Evolutionary conservation across 1,140 invertebrate genomes (phyloP).

Genomic region (Tetramorium alpestre): DNA sequence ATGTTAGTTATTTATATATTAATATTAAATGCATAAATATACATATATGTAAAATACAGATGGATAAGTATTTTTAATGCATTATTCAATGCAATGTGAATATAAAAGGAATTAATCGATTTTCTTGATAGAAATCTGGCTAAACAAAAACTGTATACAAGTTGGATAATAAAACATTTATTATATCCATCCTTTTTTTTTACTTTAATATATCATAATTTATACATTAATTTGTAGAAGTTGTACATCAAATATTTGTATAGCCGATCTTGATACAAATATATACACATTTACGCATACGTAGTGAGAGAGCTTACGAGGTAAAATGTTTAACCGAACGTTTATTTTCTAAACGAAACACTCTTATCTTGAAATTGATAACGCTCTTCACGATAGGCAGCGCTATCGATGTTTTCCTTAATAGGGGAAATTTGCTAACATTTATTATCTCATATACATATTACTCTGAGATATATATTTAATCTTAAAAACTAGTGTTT

Average conservation of each 20-base stretch:
- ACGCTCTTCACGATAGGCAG: neutral
- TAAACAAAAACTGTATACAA: neutral
- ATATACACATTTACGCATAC: constrained; percentile 17
- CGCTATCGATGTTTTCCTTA: neutral
- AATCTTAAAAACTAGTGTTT: constrained; percentile 13
- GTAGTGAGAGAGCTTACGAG: constrained; percentile 21
- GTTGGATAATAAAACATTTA: constrained; percentile 12
- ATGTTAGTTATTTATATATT: neutral
- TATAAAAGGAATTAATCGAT: constrained; percentile 9
- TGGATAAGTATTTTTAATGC: neutral
- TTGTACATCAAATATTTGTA: constrained; percentile 25
- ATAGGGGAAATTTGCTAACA: neutral
- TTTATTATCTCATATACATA: constrained; percentile 11
- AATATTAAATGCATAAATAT: too few species aligned
- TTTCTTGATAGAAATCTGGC: neutral
- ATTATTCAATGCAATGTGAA: neutral
- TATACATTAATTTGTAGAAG: constrained; percentile 17
- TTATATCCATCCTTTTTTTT: constrained; percentile 35
- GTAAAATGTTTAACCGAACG: constrained; percentile 4
- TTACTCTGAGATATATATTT: neutral
- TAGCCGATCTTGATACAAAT: neutral
- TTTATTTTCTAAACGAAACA: neutral
- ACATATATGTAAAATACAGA: neutral
- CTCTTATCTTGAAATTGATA: constrained; percentile 30
- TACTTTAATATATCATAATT: constrained; percentile 27